A percentile compares a stretch with the other conserved stretches of the same genome.
Evolutionary conservation across 2,888 invertebrate species (phyloP).

Genomic region (Aplocera efformata): DNA sequence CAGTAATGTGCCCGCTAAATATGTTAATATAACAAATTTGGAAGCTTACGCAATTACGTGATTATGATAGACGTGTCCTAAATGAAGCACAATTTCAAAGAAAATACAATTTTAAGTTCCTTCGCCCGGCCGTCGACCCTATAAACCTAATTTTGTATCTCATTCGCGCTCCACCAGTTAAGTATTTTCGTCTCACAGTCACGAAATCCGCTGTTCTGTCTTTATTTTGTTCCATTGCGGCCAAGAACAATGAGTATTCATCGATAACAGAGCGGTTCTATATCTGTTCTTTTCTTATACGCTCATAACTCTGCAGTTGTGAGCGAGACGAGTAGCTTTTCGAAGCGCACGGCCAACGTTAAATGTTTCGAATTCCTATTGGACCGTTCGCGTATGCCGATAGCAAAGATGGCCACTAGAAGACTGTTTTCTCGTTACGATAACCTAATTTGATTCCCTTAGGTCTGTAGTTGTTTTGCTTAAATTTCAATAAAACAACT

Average conservation of each 20-base stretch:
- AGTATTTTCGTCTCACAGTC: constrained; percentile 68
- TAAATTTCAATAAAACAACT: constrained; percentile 72
- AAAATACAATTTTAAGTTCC: constrained; percentile 74
- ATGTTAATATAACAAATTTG: constrained; percentile 31
- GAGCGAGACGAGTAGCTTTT: constrained; percentile 58
- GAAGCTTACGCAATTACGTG: constrained; percentile 31
- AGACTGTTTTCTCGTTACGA: constrained; percentile 74
- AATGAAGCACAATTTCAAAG: constrained; percentile 65
- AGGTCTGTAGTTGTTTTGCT: constrained; percentile 65
- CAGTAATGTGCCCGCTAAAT: background rate
- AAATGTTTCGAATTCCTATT: constrained; percentile 75
- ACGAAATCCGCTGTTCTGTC: constrained; percentile 79
- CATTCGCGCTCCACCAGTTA: constrained; percentile 45
- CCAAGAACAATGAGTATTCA: constrained; percentile 77
- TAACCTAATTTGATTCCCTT: constrained; percentile 77
- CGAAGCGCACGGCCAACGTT: constrained; percentile 37
- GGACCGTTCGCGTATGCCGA: constrained; percentile 48
- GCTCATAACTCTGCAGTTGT: constrained; percentile 19
- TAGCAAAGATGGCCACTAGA: constrained; percentile 75
- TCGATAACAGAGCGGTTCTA: constrained; percentile 60
- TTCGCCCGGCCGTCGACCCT: constrained; percentile 77
- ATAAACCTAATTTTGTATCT: constrained; percentile 65
- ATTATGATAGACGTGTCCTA: constrained; percentile 57
- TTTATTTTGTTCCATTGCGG: constrained; percentile 78
- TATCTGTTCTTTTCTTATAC: constrained; percentile 60